Conservation (phyloP, 2,888 invertebrate genomes). For the Hirtodrosophila alboralis region DNA sequence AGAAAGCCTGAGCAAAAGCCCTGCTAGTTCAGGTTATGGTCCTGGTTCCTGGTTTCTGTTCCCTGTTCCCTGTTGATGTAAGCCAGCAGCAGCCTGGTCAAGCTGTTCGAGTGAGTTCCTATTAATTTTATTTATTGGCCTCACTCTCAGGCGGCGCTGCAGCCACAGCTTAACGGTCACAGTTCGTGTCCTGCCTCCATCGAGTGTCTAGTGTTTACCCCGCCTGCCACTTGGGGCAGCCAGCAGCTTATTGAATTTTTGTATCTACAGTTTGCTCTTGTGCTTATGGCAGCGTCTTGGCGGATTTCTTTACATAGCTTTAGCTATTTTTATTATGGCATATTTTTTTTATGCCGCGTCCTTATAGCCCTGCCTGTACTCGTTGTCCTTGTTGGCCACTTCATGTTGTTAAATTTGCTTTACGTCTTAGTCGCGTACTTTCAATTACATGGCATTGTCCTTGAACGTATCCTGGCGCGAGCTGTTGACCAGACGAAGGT, state of each 20-base stretch:
- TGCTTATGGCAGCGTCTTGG: slow-evolving; percentile 63
- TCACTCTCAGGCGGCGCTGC: slow-evolving; percentile 27
- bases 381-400: slow-evolving; percentile 43
- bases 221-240: slow-evolving; percentile 37
- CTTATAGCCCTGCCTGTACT: slow-evolving; percentile 4
- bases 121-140: slow-evolving; percentile 80
- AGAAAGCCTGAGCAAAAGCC: slow-evolving; percentile 39
- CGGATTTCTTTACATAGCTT: slow-evolving; percentile 43
- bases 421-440: slow-evolving; percentile 68
- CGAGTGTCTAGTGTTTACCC: slow-evolving; percentile 14
- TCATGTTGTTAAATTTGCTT: slow-evolving; percentile 73
- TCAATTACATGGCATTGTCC: slow-evolving; percentile 73
- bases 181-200: slow-evolving; percentile 55
- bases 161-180: slow-evolving; percentile 48
- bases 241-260: slow-evolving; percentile 75
- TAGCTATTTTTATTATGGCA: slow-evolving; percentile 60
- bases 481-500: slow-evolving; percentile 52
- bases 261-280: slow-evolving; percentile 71
- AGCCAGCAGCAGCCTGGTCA: slow-evolving; percentile 39
- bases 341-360: slow-evolving; percentile 53
- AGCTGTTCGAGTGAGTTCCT: slow-evolving; percentile 70
- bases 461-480: slow-evolving; percentile 39
- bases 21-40: background rate
- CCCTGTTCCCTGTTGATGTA: slow-evolving; percentile 12
- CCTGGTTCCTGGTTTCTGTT: background rate